Conservation (phyloP, 2,888 invertebrate species). For the Lasioglossum marginatum region DNA sequence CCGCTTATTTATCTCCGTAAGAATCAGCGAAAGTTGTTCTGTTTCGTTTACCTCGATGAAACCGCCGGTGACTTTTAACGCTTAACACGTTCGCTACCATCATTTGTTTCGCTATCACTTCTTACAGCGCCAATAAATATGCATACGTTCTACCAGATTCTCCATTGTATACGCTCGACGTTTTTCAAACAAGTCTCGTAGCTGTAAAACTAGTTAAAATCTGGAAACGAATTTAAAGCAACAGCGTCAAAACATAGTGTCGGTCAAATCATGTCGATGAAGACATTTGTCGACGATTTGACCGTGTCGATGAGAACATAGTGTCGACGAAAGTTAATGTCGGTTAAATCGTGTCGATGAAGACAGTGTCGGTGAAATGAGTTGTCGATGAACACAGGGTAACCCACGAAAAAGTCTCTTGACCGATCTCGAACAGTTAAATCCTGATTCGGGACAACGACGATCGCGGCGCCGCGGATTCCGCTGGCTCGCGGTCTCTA, state of each 20-base stretch:
- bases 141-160: background rate
- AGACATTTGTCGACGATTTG: too few species aligned
- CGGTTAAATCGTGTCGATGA: too few species aligned
- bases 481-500: conserved; percentile 61
- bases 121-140: background rate
- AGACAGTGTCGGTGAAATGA: too few species aligned
- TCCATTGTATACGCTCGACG: background rate
- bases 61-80: background rate
- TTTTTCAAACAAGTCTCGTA: background rate
- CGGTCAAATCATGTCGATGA: too few species aligned
- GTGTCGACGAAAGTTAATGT: too few species aligned
- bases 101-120: conserved; percentile 5
- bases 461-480: conserved; percentile 44
- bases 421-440: background rate
- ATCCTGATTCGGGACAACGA: background rate
- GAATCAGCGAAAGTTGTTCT: background rate
- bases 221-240: background rate
- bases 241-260: too few species aligned
- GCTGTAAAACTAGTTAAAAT: background rate
- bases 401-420: background rate
- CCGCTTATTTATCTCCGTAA: conserved; percentile 2
- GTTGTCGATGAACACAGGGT: too few species aligned
- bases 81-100: background rate
- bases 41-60: conserved; percentile 2
- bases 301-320: too few species aligned